Conservation (phyloP, 2,888 invertebrate genomes). For the Serrognathus titanus region DNA sequence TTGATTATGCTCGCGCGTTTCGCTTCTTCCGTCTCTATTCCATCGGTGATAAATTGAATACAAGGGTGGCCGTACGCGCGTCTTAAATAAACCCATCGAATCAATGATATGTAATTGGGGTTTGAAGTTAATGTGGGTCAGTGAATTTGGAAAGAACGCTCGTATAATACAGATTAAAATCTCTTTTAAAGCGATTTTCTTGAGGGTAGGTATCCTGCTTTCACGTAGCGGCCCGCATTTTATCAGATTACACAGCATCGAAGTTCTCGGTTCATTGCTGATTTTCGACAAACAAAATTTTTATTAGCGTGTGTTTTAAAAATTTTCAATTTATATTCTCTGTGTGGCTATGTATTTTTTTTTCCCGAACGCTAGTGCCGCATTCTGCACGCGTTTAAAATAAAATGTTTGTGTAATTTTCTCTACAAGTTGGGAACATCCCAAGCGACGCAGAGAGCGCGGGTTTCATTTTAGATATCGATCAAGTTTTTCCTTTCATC, state of each 20-base stretch:
- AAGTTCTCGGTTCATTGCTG: constrained; percentile 33
- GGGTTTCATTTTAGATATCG: constrained; percentile 27
- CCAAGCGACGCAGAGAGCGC: constrained; percentile 4
- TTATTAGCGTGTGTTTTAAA: constrained; percentile 7
- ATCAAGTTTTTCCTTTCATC: constrained; percentile 24
- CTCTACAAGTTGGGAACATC: background rate
- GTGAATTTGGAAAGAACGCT: no score
- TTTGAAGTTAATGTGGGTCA: no score
- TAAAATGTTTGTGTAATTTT: constrained; percentile 2
- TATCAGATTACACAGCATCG: constrained; percentile 38
- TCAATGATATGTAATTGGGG: no score
- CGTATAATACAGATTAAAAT: constrained; percentile 26
- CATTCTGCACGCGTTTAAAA: constrained; percentile 4
- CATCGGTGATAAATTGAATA: no score
- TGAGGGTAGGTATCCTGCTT: constrained; percentile 30
- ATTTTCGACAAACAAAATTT: constrained; percentile 18
- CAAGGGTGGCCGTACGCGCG: no score
- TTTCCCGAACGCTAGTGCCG: constrained; percentile 1
- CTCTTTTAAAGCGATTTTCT: constrained; percentile 34
- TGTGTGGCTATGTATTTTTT: background rate
- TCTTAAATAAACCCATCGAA: no score
- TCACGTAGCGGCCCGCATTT: constrained; percentile 35
- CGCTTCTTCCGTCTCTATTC: no score
- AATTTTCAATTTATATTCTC: constrained; percentile 24
- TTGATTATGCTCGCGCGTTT: no score